Base-by-base conservation (phyloP, 2,888 invertebrate species). In the Campoplex nolae region DNA sequence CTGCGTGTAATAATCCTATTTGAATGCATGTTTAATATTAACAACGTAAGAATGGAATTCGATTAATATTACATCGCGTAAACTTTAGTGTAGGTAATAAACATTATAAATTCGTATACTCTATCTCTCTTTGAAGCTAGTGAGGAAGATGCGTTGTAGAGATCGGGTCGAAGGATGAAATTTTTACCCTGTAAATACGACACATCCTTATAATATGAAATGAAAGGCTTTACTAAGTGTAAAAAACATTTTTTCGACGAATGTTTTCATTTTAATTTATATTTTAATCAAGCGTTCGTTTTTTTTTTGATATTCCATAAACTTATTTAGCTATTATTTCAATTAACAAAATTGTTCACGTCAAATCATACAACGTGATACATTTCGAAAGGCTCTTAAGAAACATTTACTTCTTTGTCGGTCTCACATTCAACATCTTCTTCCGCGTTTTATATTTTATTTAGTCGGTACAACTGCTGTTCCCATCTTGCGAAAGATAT, bases 361-460 rank as follows among this genome's bases (percentile, higher is more conserved):
- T 85, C 67, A 45, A 83, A 83, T 83, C 32, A 38, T 38, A 6
- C 38, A 75, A 79, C 79, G 48, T 76, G 67, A 75, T 75, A 48
- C 65, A 54, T 28, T 42, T 58, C 45, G n/a, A 32, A 16, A 71
- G 68, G 86, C 87, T 89, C 85, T 89, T 87, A 87, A 88, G 76
- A 86, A 89, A 87, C 88, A 87, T 85, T 88, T 87, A 87, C 23
- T 56, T 76, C 75, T 16, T 11, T 45, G 23, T 13, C 35, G 54
- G 38, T 28, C 48, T 42, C 45, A 67, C 4, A 67, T 48, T 23
- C 32, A 62, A 74, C 38, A 42, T 23, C 8, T 65, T 48, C 16
- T 48, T 62, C 71, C 56, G 65, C n/a, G 74, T 83, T 87, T 84
- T 89, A 87, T 88, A 89, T 88, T 89, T 88, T 86, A 88, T 89